Evolutionary conservation across 2,797 vertebrate genomes (phyloP), one percentile per base, ranked within the genome.

Genomic region (Caiman crocodilus): DNA sequence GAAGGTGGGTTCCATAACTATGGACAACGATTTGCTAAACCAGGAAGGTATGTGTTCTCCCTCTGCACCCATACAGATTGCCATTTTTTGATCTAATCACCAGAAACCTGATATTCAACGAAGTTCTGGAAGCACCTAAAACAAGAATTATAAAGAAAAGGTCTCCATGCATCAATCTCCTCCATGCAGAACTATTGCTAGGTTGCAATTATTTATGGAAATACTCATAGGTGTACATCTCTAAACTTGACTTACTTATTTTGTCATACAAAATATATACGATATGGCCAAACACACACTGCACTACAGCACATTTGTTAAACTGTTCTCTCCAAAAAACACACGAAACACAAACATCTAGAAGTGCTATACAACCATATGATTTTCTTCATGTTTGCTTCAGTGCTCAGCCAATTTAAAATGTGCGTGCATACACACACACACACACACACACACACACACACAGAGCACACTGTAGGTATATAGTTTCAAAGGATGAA

Each of bases 351-450:
- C 20, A 93, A 90, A 91, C 0, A 1, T 1, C 79, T 85, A 90
- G 78, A 74, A 81, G 67, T 32, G n/a, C 74, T 89, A 60, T 13
- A 84, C 79, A 15, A 76, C 23, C n/a, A 57, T 79, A 35, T 17
- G n/a, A 80, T 56, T 90, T 83, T 91, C 73, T 80, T 92, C 76
- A 64, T 17, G n/a, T 87, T 86, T 59, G 26, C 84, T 91, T 88
- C 50, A 74, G 57, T 2, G 20, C n/a, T 14, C 14, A 76, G 35
- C 42, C 21, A 87, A 15, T 73, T 86, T 82, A 88, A 74, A 88
- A 92, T 42, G 57, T 10, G 3, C 10, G 42, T 7, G 63, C 14
- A 73, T 23, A 26, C 86, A 85, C 25, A 60, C 50, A 87, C 84
- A 88, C 35, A 42, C 35, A 42, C 42, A 42, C 42, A 90, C 3